These are phyloP conservation scores for Cryptomyrus ogoouensis DNA, from an alignment of 2,113 vertebrate species.

Conservation along the genomic window DNA sequence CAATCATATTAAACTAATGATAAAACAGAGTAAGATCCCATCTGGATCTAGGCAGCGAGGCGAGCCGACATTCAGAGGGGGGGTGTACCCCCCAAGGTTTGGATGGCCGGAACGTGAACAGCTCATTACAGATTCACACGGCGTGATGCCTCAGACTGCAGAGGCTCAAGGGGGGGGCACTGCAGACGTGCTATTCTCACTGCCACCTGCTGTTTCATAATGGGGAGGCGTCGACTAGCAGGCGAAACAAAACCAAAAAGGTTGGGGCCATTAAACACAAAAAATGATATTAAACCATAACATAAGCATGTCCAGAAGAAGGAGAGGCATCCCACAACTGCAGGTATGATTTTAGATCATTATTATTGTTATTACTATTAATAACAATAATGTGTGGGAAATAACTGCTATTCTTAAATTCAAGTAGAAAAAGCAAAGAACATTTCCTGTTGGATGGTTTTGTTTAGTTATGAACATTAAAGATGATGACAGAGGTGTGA, in stretches of 20 bases:
- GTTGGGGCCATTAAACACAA: background rate
- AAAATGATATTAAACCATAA: background rate
- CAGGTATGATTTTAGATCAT: background rate
- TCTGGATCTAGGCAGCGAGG: background rate
- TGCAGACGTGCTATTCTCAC: conserved; percentile 70
- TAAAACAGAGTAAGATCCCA: background rate
- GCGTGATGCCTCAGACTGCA: conserved; percentile 63
- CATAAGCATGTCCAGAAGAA: background rate
- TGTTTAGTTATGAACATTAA: background rate
- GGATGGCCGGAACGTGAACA: conserved; percentile 46
- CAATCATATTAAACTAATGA: background rate
- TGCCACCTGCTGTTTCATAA: conserved; percentile 95
- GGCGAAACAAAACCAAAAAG: conserved; percentile 52
- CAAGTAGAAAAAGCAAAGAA: background rate
- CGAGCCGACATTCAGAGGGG: background rate
- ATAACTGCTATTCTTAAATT: background rate
- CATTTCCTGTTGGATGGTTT: background rate
- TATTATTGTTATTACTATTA: background rate
- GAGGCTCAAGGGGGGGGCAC: conserved; percentile 37
- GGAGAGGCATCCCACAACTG: background rate
- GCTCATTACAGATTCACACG: conserved; percentile 74
- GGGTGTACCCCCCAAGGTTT: background rate
- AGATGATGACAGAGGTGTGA: background rate
- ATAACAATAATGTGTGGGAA: background rate
- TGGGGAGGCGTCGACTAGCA: conserved; percentile 79